Conservation (phyloP, 2,888 invertebrate species). For the Drosophila formosana region DNA sequence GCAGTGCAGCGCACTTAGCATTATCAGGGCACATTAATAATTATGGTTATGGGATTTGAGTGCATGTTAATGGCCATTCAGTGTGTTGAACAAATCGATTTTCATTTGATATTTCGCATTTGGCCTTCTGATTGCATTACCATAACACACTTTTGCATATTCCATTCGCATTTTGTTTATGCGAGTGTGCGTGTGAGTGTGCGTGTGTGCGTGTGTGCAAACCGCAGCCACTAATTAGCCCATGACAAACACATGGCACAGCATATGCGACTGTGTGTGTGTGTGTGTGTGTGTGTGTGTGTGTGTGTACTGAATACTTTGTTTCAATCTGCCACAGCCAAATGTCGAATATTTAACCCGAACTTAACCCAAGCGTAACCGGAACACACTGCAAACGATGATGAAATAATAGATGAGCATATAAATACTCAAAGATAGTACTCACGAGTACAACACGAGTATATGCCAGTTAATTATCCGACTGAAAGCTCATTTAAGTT, state of each 20-base stretch:
- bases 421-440: slow-evolving; percentile 8
- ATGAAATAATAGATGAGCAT: slow-evolving; percentile 26
- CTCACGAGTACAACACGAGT: neutral
- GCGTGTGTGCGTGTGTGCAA: slow-evolving; percentile 26
- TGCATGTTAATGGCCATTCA: slow-evolving; percentile 70
- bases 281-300: neutral
- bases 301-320: slow-evolving; percentile 27
- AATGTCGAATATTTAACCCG: slow-evolving; percentile 34
- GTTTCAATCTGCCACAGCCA: slow-evolving; percentile 29
- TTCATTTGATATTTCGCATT: slow-evolving; percentile 55
- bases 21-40: slow-evolving; percentile 67
- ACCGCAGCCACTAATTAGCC: slow-evolving; percentile 54
- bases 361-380: slow-evolving; percentile 23
- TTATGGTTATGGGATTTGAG: slow-evolving; percentile 71
- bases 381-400: slow-evolving; percentile 15
- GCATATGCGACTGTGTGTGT: neutral
- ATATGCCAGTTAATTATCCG: slow-evolving; percentile 8
- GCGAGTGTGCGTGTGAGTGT: slow-evolving; percentile 26
- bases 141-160: slow-evolving; percentile 49
- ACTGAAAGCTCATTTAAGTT: slow-evolving; percentile 18
- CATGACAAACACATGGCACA: slow-evolving; percentile 38
- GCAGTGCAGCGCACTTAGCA: slow-evolving; percentile 18
- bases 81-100: slow-evolving; percentile 71
- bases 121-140: slow-evolving; percentile 59
- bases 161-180: slow-evolving; percentile 9